A percentile compares a stretch with the other conserved stretches of the same genome.
phyloP scores from a whole-genome alignment of 2,113 vertebrate species.

The Trinectes maculatus region DNA sequence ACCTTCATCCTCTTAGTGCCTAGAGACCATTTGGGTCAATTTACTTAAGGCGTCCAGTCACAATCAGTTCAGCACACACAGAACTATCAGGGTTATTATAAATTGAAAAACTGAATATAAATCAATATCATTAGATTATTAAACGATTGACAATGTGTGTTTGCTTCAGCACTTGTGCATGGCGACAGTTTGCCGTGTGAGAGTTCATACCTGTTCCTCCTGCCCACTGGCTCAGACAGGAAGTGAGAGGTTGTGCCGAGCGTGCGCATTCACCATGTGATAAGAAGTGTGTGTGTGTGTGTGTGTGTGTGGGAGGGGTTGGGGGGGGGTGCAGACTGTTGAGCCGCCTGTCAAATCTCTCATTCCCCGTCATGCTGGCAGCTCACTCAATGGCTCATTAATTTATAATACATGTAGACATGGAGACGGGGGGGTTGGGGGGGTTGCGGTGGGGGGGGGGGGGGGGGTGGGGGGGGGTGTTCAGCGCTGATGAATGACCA shows the following conservation, averaged over 20 bases:
- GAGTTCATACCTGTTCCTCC: no score
- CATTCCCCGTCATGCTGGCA: constrained; percentile 28
- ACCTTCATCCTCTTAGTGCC: constrained; percentile 9
- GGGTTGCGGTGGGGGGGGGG: background rate
- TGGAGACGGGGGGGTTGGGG: constrained; percentile 21
- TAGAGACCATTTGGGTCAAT: constrained; percentile 66
- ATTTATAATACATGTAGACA: constrained; percentile 51
- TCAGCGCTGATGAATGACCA: constrained; percentile 38
- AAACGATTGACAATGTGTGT: no score
- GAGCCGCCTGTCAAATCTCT: constrained; percentile 53
- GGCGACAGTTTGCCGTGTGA: no score
- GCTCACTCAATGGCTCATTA: constrained; percentile 58
- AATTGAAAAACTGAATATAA: no score
- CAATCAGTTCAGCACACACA: constrained; percentile 24
- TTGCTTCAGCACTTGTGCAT: no score
- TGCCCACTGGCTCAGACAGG: no score
- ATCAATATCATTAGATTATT: no score
- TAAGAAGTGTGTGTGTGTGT: no score
- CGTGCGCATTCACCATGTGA: constrained; percentile 51
- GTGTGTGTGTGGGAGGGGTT: no score
- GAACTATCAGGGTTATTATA: no score
- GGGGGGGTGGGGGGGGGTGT: background rate
- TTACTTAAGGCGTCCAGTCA: constrained; percentile 46
- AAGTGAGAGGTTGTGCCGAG: constrained; percentile 48
- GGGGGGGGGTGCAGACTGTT: no score